A percentile compares a stretch with the other conserved stretches of the same genome.
These are phyloP conservation scores for Zygogramma bicolorata DNA, from an alignment of 2,888 invertebrate genomes.

Conservation along the genomic window DNA sequence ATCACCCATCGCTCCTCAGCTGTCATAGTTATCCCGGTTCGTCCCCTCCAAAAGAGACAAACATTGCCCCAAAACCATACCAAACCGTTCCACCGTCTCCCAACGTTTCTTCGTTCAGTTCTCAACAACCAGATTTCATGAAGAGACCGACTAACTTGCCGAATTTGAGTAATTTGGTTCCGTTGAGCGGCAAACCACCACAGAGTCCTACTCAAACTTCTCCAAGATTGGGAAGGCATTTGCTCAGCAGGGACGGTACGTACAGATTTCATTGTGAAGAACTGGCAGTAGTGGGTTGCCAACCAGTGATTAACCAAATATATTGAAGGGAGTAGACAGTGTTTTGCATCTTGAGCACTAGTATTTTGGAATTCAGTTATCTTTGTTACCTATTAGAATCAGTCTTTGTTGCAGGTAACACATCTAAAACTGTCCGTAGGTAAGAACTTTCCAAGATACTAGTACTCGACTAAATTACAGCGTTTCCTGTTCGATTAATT, in stretches of 20 bases:
- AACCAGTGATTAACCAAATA: not conserved
- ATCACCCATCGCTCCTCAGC: conserved; percentile 67
- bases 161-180: conserved; percentile 54
- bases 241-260: conserved; percentile 34
- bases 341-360: not conserved
- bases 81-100: conserved; percentile 69
- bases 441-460: not conserved
- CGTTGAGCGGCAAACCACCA: conserved; percentile 71
- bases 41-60: conserved; percentile 59
- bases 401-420: too few relatives aligned
- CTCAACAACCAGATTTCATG: conserved; percentile 46
- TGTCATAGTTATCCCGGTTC: conserved; percentile 70
- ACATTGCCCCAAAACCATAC: conserved; percentile 55
- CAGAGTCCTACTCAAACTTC: conserved; percentile 75
- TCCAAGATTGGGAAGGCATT: conserved; percentile 66
- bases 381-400: too few relatives aligned
- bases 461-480: too few relatives aligned
- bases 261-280: not conserved
- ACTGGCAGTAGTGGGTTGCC: not conserved
- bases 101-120: conserved; percentile 52
- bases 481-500: not conserved
- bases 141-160: conserved; percentile 52
- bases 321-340: not conserved
- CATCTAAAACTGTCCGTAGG: too few relatives aligned
- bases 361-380: not conserved